A percentile compares a stretch with the other conserved stretches of the same genome.
Conservation (phyloP, 2,113 vertebrate species). For the Alexandromys fortis region DNA sequence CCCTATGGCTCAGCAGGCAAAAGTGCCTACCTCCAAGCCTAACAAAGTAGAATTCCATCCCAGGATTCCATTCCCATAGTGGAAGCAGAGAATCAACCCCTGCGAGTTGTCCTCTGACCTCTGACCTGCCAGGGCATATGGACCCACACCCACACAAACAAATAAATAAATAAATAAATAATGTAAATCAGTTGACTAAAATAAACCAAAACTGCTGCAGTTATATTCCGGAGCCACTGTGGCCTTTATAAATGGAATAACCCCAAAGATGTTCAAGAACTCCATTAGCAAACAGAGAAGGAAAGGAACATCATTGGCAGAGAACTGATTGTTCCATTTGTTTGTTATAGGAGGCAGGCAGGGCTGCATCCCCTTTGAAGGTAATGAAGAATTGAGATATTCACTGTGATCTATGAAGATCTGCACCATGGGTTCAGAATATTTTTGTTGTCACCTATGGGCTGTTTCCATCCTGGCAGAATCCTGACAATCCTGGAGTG, state of each 20-base stretch:
- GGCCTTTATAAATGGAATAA: slow-evolving; percentile 92
- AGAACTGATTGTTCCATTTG: slow-evolving; percentile 92
- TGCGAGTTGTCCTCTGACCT: background rate
- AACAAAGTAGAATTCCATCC: background rate
- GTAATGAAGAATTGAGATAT: slow-evolving; percentile 97
- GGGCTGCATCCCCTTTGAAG: slow-evolving; percentile 97
- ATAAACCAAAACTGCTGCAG: slow-evolving; percentile 85
- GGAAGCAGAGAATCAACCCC: background rate
- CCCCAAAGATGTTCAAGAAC: slow-evolving; percentile 91
- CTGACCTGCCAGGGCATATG: background rate
- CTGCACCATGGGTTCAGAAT: slow-evolving; percentile 96
- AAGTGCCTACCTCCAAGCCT: background rate
- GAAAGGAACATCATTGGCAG: slow-evolving; percentile 95
- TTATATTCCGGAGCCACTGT: slow-evolving; percentile 96
- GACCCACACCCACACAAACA: background rate
- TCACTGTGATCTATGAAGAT: slow-evolving; percentile 95
- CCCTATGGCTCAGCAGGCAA: background rate
- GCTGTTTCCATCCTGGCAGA: slow-evolving; percentile 99
- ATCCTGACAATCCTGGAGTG: slow-evolving; percentile 95
- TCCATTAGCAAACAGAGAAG: slow-evolving; percentile 93
- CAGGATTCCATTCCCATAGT: background rate
- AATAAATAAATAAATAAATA: background rate
- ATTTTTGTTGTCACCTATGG: slow-evolving; percentile 97
- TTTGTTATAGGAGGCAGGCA: slow-evolving; percentile 94
- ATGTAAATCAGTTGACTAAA: background rate